phyloP scores from a whole-genome alignment of 1,140 invertebrate genomes.

The Drosophila sturtevanti region DNA sequence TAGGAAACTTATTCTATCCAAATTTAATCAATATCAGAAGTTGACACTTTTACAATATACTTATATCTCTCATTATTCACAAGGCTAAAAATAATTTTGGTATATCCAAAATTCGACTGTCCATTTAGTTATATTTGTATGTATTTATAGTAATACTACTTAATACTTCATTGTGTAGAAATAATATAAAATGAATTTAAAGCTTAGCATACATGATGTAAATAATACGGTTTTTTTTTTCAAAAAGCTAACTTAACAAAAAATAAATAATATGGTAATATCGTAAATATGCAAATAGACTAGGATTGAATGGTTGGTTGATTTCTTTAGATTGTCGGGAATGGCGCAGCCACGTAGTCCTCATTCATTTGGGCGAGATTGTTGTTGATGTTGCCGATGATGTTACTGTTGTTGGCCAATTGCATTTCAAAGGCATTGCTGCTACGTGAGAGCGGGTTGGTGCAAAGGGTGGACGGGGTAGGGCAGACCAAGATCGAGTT shows the following conservation, averaged over 20 bases:
- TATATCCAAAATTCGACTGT: neutral
- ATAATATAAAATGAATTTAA: slow-evolving; percentile 21
- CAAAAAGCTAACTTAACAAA: slow-evolving; percentile 22
- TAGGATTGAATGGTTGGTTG: slow-evolving; percentile 35
- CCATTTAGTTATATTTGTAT: neutral
- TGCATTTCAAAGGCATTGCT: slow-evolving; percentile 63
- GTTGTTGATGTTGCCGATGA: slow-evolving; percentile 39
- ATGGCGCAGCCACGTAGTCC: neutral
- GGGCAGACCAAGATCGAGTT: neutral
- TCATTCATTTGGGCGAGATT: slow-evolving; percentile 39
- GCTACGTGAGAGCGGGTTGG: neutral
- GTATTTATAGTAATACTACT: slow-evolving; percentile 30
- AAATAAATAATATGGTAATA: neutral
- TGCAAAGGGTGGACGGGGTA: neutral
- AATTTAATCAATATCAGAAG: neutral
- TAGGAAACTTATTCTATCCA: neutral
- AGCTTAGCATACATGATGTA: slow-evolving; percentile 21
- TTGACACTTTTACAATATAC: neutral
- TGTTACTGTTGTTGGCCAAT: slow-evolving; percentile 34
- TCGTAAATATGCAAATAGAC: slow-evolving; percentile 15
- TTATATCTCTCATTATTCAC: neutral
- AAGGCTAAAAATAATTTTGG: neutral
- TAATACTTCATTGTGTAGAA: slow-evolving; percentile 18
- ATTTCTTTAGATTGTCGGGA: slow-evolving; percentile 15
- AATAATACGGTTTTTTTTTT: slow-evolving; percentile 51